Evolutionary conservation across 2,113 vertebrate genomes (phyloP).

Genomic region (Chelonoidis abingdonii): DNA sequence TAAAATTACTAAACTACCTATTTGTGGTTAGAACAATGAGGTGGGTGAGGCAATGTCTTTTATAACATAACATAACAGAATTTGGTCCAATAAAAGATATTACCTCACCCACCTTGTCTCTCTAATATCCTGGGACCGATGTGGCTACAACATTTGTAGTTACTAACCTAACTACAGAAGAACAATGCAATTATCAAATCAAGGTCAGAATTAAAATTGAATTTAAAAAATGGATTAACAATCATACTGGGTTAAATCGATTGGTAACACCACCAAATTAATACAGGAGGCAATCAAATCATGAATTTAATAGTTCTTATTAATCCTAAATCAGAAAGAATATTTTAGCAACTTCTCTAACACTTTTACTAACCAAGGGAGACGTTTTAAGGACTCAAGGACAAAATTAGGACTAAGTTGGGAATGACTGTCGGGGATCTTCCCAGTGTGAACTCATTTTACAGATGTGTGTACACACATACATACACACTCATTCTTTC

Average conservation of each 20-base stretch:
- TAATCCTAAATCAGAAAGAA: background rate
- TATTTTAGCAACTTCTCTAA: background rate
- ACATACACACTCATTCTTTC: background rate
- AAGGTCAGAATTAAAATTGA: constrained; percentile 60
- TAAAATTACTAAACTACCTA: constrained; percentile 21
- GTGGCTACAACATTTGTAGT: background rate
- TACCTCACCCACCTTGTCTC: background rate
- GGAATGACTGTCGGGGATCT: background rate
- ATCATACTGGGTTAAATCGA: constrained; percentile 70
- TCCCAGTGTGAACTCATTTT: background rate
- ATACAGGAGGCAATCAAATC: constrained; percentile 67
- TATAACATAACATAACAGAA: no score
- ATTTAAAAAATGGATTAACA: constrained; percentile 59
- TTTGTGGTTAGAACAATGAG: background rate
- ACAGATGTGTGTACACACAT: background rate
- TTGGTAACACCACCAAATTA: constrained; percentile 71
- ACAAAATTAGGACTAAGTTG: background rate
- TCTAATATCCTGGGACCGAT: background rate
- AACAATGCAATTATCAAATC: constrained; percentile 53
- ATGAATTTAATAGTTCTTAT: constrained; percentile 64
- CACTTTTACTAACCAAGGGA: background rate
- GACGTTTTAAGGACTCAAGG: background rate
- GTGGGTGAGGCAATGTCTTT: background rate
- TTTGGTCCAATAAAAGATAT: background rate
- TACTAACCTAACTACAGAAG: constrained; percentile 5